Evolutionary conservation across 2,888 invertebrate genomes (phyloP).

Genomic region (Subacronicta megacephala): DNA sequence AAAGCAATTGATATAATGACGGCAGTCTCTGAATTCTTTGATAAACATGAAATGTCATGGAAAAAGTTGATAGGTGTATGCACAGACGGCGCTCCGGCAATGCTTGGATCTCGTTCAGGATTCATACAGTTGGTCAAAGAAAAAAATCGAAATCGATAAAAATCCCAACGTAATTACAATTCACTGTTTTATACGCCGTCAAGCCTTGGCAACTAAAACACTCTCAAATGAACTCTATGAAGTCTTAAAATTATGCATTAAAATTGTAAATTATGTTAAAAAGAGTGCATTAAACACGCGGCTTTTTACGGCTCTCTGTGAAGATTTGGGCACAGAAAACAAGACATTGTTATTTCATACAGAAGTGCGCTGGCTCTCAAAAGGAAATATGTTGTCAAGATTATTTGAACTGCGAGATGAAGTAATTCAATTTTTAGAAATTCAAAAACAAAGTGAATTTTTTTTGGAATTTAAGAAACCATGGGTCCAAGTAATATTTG

Average conservation of each 20-base stretch:
- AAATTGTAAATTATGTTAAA: slow-evolving; percentile 18
- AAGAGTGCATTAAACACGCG: slow-evolving; percentile 8
- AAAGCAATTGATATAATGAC: slow-evolving; percentile 13
- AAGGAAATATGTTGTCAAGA: slow-evolving; percentile 13
- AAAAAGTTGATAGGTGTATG: neutral
- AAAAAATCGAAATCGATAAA: too few relatives aligned
- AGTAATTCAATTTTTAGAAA: too few relatives aligned
- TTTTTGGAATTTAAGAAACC: too few relatives aligned
- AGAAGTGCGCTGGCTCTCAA: slow-evolving; percentile 28
- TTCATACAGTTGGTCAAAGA: too few relatives aligned
- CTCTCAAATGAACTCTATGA: slow-evolving; percentile 20
- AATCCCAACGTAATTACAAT: slow-evolving; percentile 14
- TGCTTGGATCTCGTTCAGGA: too few relatives aligned
- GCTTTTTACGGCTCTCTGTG: slow-evolving; percentile 7
- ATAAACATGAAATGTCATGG: neutral
- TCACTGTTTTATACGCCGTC: slow-evolving; percentile 43
- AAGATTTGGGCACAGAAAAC: slow-evolving; percentile 13
- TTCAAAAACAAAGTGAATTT: too few relatives aligned
- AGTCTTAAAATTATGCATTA: slow-evolving; percentile 2
- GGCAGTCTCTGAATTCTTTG: neutral
- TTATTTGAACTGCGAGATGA: slow-evolving; percentile 21
- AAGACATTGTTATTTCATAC: slow-evolving; percentile 12
- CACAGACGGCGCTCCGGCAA: too few relatives aligned
- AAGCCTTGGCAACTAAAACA: slow-evolving; percentile 45
- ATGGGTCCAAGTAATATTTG: too few relatives aligned